phyloP scores from a whole-genome alignment of 2,888 invertebrate genomes.

The Bursaphelenchus okinawaensis region DNA sequence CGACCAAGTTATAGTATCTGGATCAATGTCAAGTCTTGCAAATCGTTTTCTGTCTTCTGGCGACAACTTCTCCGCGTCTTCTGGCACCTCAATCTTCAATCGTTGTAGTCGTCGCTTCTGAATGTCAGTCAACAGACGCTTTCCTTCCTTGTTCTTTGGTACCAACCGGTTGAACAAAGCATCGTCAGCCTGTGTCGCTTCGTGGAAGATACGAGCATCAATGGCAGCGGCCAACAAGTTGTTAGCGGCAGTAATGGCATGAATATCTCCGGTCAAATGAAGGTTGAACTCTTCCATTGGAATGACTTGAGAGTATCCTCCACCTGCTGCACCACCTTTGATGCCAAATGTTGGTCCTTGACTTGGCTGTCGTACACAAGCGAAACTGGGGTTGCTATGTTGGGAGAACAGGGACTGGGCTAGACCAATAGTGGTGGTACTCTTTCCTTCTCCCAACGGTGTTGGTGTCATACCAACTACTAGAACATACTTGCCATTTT shows the following conservation, averaged over 20 bases:
- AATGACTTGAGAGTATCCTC: constrained; percentile 86
- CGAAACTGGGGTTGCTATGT: constrained; percentile 73
- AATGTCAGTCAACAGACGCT: constrained; percentile 74
- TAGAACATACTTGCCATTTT: constrained; percentile 83
- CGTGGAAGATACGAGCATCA: constrained; percentile 92
- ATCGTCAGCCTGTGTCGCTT: constrained; percentile 78
- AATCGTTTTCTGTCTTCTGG: constrained; percentile 72
- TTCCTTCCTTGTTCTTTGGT: constrained; percentile 72
- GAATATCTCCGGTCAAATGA: constrained; percentile 88
- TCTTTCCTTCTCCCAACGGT: constrained; percentile 97
- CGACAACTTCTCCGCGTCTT: constrained; percentile 44
- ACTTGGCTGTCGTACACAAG: constrained; percentile 90
- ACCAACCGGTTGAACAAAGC: constrained; percentile 78
- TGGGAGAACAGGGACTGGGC: constrained; percentile 85
- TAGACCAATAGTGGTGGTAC: constrained; percentile 81
- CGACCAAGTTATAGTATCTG: constrained; percentile 82
- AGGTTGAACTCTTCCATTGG: constrained; percentile 99
- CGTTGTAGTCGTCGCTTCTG: constrained; percentile 66
- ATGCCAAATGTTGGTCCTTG: constrained; percentile 99
- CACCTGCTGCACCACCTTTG: constrained; percentile 94
- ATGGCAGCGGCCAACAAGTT: constrained; percentile 93
- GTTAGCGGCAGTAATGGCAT: constrained; percentile 96
- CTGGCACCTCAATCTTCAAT: constrained; percentile 40
- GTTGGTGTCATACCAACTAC: constrained; percentile 96
- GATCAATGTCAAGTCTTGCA: constrained; percentile 82